Conservation (phyloP, 2,888 invertebrate genomes). For the Erpobdella octoculata region DNA sequence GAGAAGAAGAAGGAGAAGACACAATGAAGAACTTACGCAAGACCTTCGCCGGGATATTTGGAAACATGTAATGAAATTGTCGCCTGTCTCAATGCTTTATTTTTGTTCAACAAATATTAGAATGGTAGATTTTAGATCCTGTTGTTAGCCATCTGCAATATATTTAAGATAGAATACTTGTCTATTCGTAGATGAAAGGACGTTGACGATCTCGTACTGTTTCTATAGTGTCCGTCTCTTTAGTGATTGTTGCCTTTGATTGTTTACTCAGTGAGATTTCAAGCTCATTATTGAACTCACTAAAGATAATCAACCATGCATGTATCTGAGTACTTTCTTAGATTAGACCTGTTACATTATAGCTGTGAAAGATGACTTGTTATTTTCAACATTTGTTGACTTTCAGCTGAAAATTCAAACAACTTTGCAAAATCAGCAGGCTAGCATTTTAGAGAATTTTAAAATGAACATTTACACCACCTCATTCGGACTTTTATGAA, state of each 20-base stretch:
- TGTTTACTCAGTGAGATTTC: not conserved
- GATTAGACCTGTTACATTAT: too few species aligned
- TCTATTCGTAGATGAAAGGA: not conserved
- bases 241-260: not conserved
- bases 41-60: conserved; percentile 96
- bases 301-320: not conserved
- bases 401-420: too few species aligned
- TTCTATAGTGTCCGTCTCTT: not conserved
- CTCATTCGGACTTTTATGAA: too few species aligned
- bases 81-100: too few species aligned
- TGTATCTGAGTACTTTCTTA: not conserved
- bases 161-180: not conserved
- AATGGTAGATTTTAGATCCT: too few species aligned
- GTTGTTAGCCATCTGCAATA: too few species aligned
- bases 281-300: not conserved
- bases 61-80: conserved; percentile 58
- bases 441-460: too few species aligned
- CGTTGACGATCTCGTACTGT: not conserved
- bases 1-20: conserved; percentile 74
- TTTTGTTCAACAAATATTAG: too few species aligned
- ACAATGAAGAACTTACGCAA: conserved; percentile 97
- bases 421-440: too few species aligned
- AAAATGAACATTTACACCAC: not conserved
- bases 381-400: too few species aligned
- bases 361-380: too few species aligned